Evolutionary conservation across 2,113 vertebrate species (phyloP).

Genomic region (Peromyscus maniculatus): DNA sequence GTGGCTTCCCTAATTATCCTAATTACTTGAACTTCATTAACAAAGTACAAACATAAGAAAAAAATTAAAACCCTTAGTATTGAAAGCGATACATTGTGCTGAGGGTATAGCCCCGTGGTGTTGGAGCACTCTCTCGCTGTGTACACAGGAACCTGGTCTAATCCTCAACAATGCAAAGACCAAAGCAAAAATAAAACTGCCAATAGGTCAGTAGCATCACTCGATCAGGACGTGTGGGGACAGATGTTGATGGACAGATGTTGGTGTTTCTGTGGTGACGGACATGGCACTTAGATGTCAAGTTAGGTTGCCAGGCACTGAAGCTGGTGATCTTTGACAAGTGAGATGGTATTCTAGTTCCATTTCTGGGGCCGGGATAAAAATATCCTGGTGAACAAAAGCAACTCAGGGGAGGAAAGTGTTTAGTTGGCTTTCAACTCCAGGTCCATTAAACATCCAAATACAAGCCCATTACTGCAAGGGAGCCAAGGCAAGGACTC

Average conservation of each 20-base stretch:
- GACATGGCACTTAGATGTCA: not conserved
- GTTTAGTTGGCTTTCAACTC: not conserved
- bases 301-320: not conserved
- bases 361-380: not conserved
- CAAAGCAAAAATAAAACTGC: not conserved
- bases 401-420: not conserved
- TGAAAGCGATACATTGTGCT: not conserved
- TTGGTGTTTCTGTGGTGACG: not conserved
- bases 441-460: not conserved
- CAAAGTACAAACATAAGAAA: not conserved
- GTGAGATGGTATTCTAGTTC: not conserved
- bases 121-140: not conserved
- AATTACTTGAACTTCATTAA: not conserved
- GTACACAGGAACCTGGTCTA: not conserved
- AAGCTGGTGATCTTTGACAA: not conserved
- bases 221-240: not conserved
- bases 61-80: slow-evolving; percentile 15
- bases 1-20: not conserved
- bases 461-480: not conserved
- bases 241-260: not conserved
- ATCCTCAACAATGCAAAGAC: not conserved
- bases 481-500: not conserved
- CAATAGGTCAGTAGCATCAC: not conserved
- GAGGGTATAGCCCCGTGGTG: not conserved
- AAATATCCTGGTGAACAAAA: not conserved